Percentiles rank a stretch among this genome's conserved stretches.
Evolutionary conservation across 2,113 vertebrate species (phyloP).

Genomic region (Chunga burmeisteri): DNA sequence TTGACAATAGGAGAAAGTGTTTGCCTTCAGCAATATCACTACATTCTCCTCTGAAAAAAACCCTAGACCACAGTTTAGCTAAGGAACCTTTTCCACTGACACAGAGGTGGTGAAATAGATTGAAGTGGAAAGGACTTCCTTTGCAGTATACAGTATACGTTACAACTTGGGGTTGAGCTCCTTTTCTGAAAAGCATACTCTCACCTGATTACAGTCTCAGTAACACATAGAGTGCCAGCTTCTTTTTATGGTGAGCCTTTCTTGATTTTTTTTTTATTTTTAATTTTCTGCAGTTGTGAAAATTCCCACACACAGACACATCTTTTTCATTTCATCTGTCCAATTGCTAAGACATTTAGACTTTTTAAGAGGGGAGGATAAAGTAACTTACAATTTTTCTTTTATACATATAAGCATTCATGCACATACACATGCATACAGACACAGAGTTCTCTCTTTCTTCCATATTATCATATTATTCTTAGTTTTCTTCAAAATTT

Average conservation of each 20-base stretch:
- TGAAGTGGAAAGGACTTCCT: neutral
- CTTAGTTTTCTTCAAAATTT: neutral
- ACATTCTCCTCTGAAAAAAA: neutral
- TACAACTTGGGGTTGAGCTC: neutral
- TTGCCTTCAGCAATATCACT: neutral
- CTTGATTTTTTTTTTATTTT: neutral
- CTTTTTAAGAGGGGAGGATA: neutral
- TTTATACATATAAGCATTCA: neutral
- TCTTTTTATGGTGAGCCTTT: neutral
- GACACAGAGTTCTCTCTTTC: neutral
- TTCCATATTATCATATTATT: neutral
- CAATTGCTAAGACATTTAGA: neutral
- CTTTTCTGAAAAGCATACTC: neutral
- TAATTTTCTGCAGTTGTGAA: neutral
- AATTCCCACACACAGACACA: neutral
- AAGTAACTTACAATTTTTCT: neutral
- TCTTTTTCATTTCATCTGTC: neutral
- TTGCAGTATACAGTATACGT: neutral
- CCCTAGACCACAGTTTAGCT: neutral
- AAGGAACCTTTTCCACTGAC: neutral
- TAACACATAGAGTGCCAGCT: neutral
- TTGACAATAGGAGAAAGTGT: neutral
- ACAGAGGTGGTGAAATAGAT: neutral
- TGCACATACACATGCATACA: neutral
- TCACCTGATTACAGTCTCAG: neutral